These are phyloP conservation scores for Ranitomeya imitator DNA, from an alignment of 2,113 vertebrate species.

Conservation along the genomic window DNA sequence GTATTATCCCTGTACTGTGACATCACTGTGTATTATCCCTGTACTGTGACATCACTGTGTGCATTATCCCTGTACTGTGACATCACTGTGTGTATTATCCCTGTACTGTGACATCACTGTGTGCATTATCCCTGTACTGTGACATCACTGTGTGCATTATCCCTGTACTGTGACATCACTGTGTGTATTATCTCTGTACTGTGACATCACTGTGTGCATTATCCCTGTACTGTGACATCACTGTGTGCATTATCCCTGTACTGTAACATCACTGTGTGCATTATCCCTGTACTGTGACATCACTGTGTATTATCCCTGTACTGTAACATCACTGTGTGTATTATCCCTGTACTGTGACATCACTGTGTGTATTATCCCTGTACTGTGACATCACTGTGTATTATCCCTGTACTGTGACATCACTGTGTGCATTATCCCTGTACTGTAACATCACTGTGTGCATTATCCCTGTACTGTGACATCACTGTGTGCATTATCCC, in stretches of 20 bases:
- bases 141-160: constrained; percentile 1
- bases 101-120: not conserved
- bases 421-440: not conserved
- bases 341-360: not conserved
- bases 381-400: not conserved
- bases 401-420: not conserved
- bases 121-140: not conserved
- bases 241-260: not conserved
- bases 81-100: not conserved
- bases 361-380: not conserved
- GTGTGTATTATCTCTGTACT: not conserved
- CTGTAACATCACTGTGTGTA: not conserved
- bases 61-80: not conserved
- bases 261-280: not conserved
- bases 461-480: not conserved
- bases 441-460: not conserved
- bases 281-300: not conserved
- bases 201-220: not conserved
- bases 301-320: not conserved
- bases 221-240: not conserved
- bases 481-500: not conserved
- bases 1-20: not conserved
- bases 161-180: not conserved
- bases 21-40: not conserved
- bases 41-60: not conserved